phyloP scores from a whole-genome alignment of 2,797 vertebrate genomes.

The Periparus ater region DNA sequence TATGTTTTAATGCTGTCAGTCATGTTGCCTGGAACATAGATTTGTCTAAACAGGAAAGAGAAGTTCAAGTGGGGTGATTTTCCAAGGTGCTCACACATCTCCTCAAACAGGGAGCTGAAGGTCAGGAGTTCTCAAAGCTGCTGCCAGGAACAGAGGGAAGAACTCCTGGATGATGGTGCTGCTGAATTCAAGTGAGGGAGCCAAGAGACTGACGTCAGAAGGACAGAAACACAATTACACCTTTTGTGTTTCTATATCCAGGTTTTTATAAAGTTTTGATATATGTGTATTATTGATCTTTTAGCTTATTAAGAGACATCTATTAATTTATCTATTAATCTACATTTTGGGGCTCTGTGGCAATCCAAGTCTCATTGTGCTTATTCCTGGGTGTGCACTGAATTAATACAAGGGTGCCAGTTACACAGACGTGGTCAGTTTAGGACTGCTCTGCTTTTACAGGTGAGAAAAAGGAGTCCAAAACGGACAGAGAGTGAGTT shows the following conservation, averaged over 20 bases:
- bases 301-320: background rate
- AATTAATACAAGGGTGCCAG: background rate
- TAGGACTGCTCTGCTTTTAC: background rate
- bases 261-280: background rate
- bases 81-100: background rate
- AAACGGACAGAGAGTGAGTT: background rate
- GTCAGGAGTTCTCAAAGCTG: background rate
- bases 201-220: background rate
- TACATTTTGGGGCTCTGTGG: background rate
- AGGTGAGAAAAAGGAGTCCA: background rate
- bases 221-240: background rate
- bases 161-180: background rate
- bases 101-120: background rate
- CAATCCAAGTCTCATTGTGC: background rate
- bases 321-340: background rate
- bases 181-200: background rate
- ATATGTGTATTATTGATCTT: background rate
- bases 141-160: background rate
- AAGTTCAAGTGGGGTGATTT: background rate
- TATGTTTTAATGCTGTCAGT: background rate
- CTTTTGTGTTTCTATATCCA: background rate
- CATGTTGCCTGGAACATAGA: background rate
- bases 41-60: background rate
- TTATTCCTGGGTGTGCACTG: background rate
- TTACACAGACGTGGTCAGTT: background rate